Percentiles rank a stretch among this genome's conserved stretches.
Conservation (phyloP, 1,140 invertebrate species). For the Aphis craccivora region DNA sequence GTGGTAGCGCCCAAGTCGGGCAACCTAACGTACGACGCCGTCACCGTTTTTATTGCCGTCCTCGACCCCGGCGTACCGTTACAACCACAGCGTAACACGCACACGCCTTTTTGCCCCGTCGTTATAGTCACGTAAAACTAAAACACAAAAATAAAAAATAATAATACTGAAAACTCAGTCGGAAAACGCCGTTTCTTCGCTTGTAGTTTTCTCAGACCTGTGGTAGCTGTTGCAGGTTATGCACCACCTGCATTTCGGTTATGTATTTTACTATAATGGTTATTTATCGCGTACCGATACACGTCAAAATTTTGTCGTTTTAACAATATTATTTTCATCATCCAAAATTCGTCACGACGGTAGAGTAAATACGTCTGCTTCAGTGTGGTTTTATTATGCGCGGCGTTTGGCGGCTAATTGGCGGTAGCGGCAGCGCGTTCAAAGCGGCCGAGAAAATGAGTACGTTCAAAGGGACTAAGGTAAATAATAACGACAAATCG, state of each 20-base stretch:
- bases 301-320: background rate
- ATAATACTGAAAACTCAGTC: background rate
- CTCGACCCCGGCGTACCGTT: background rate
- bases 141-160: background rate
- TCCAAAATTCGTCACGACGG: background rate
- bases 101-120: conserved; percentile 31
- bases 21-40: background rate
- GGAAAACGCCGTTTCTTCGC: background rate
- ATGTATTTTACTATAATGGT: background rate
- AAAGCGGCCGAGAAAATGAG: conserved; percentile 10
- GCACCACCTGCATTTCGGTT: background rate
- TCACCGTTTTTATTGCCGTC: background rate
- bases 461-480: conserved; percentile 39
- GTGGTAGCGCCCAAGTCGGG: conserved; percentile 37
- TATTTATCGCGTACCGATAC: background rate
- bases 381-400: background rate
- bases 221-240: background rate
- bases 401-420: background rate
- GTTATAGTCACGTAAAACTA: conserved; percentile 52
- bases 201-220: background rate
- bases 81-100: background rate
- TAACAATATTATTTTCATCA: background rate
- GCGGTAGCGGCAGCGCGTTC: background rate
- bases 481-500: background rate
- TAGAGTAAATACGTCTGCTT: background rate